Evolutionary conservation across 1,140 invertebrate species (phyloP).

Genomic region (Cylas formicarius): DNA sequence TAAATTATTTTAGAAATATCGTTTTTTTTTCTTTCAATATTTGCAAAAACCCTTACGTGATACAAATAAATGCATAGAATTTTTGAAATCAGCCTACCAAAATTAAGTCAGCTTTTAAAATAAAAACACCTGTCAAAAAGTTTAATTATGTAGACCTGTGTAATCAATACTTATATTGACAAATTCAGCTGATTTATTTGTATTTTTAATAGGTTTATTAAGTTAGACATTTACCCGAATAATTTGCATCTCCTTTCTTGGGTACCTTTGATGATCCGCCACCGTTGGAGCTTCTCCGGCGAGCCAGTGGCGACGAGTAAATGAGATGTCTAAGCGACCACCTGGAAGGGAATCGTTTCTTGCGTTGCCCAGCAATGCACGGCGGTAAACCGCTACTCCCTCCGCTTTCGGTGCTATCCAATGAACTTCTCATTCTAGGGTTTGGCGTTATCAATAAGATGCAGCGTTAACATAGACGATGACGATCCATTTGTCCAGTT

Average conservation of each 20-base stretch:
- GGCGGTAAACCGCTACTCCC: conserved; percentile 23
- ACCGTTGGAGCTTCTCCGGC: conserved; percentile 28
- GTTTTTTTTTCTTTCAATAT: too few species aligned
- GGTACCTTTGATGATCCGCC: conserved; percentile 23
- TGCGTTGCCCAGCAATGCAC: conserved; percentile 33
- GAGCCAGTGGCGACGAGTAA: conserved; percentile 35
- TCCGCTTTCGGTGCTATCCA: conserved; percentile 13
- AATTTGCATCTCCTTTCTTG: conserved; percentile 10
- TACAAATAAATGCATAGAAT: too few species aligned
- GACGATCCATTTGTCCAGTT: too few species aligned
- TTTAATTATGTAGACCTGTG: background rate
- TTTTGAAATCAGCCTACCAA: too few species aligned
- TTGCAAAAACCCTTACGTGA: too few species aligned
- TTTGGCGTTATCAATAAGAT: too few species aligned
- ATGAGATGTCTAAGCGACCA: conserved; percentile 36
- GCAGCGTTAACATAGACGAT: too few species aligned
- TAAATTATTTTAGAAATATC: too few species aligned
- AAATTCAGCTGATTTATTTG: too few species aligned
- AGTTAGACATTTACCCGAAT: conserved; percentile 11
- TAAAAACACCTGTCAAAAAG: conserved; percentile 6
- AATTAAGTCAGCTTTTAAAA: too few species aligned
- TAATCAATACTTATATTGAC: conserved; percentile 1
- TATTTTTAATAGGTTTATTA: too few species aligned
- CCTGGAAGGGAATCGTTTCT: conserved; percentile 34
- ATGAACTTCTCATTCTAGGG: conserved; percentile 21